phyloP scores from a whole-genome alignment of 92 coral and sea anemone species.

The Heliopora coerulea region DNA sequence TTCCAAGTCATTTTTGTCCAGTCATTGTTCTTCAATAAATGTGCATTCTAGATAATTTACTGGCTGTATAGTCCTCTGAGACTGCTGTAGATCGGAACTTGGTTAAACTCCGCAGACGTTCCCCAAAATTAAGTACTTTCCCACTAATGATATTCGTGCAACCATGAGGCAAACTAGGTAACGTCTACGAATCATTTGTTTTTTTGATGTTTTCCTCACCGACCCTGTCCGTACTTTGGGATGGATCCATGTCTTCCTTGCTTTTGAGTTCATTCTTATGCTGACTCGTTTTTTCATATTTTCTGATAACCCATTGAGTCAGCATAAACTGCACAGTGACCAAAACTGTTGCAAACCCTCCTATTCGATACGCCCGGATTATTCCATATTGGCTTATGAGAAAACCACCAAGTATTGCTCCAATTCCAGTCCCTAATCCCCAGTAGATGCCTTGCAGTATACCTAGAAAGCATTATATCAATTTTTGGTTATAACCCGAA shows the following conservation, averaged over 20 bases:
- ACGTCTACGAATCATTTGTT: neutral
- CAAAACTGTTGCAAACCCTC: conserved; percentile 24
- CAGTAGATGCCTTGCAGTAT: conserved; percentile 96
- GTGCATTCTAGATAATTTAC: too few species aligned
- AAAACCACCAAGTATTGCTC: conserved; percentile 88
- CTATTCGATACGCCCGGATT: conserved; percentile 70
- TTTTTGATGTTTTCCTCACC: neutral
- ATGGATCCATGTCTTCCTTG: neutral
- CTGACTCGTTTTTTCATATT: conserved; percentile 2
- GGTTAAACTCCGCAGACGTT: too few species aligned
- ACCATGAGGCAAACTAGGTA: neutral
- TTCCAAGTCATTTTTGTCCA: too few species aligned
- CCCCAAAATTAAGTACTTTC: too few species aligned
- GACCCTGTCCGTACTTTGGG: neutral
- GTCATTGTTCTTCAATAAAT: too few species aligned
- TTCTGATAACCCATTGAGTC: conserved; percentile 26
- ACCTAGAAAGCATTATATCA: conserved; percentile 62
- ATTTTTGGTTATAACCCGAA: too few species aligned
- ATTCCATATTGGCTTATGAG: conserved; percentile 87
- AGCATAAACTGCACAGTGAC: conserved; percentile 16
- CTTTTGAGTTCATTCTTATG: neutral
- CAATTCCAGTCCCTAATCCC: conserved; percentile 98
- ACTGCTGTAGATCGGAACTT: too few species aligned
- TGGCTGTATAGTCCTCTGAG: too few species aligned
- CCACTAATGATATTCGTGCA: too few species aligned